Evolutionary conservation across 2,113 vertebrate genomes (phyloP), one percentile per base, ranked within the genome.

Genomic region (Bathybates hornii): DNA sequence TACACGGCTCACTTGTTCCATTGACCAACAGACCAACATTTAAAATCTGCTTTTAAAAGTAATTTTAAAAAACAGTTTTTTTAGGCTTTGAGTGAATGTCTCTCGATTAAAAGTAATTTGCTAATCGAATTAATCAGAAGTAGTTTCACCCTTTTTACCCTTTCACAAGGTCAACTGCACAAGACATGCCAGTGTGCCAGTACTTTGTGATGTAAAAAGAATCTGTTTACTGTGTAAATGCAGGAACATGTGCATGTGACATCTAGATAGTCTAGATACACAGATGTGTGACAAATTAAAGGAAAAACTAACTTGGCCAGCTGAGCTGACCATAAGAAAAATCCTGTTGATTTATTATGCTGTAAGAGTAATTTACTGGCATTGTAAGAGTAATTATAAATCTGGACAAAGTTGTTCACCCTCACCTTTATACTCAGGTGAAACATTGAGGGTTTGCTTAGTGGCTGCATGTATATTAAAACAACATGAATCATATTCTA

Each of bases 21-120:
- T 32, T 78, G 24, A 52, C 45, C 43, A 78, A 50, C 10, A 19
- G 21, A 78, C 17, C 73, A 78, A 50, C 29, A 78, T 78, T 3
- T 19, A 34, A 34, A 13, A 52, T 12, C 4, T 78, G 27, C 45
- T 3, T 52, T 78, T 50, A 78, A 78, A 78, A 78, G 71, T 78
- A 32, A 52, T 8, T 76, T 45, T 1, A 50, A n/a, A 73, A 32
- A 78, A 13, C 4, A 8, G 1, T 0, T 2, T 48, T 48, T 29
- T 76, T 50, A 78, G 71, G 3, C 10, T n/a, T 76, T 19, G 24
- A 19, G 43, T 50, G 71, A 76, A 11, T 6, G 2, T 48, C 6
- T 76, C 24, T 48, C 6, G 3, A 76, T 48, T 48, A 29, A 78
- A 76, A 78, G 43, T 48, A 32, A 50, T 32, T 78, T 50, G 6